phyloP scores from a whole-genome alignment of 2,113 vertebrate genomes.

The Willisornis vidua region DNA sequence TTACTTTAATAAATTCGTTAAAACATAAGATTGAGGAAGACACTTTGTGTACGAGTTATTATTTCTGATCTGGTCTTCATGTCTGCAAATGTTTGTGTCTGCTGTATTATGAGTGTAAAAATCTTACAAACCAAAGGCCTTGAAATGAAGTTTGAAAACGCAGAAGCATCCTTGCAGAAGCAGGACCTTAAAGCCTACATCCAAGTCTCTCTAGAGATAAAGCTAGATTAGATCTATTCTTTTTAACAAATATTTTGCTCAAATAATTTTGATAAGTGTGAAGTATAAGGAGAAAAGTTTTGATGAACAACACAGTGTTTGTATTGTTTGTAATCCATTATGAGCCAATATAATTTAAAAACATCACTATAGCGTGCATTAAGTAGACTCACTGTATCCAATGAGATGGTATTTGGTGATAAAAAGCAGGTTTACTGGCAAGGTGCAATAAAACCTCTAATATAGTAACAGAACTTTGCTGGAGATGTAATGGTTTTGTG shows the following conservation, averaged over 20 bases:
- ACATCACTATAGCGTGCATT: not conserved
- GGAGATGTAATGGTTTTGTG: not conserved
- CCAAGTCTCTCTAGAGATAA: not conserved
- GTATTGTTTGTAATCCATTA: not conserved
- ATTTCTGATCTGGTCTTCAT: not conserved
- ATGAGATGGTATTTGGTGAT: constrained; percentile 1
- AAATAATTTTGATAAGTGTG: not conserved
- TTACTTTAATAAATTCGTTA: not conserved
- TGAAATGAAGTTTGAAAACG: not conserved
- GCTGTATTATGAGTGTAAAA: not conserved
- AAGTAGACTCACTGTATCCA: not conserved
- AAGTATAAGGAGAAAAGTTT: not conserved
- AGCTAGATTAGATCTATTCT: not conserved
- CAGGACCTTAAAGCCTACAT: not conserved
- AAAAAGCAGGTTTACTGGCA: not conserved
- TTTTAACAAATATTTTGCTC: constrained; percentile 1
- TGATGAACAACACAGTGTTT: not conserved
- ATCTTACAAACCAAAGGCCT: not conserved
- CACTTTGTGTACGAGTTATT: not conserved
- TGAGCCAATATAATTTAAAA: not conserved
- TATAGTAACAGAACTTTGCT: not conserved
- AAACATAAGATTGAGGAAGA: not conserved
- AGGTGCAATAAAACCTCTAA: not conserved
- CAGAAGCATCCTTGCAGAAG: not conserved
- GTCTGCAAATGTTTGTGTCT: not conserved